A percentile compares a stretch with the other conserved stretches of the same genome.
These are phyloP conservation scores for Centropus unirufus DNA, from an alignment of 2,113 vertebrate species.

Conservation along the genomic window DNA sequence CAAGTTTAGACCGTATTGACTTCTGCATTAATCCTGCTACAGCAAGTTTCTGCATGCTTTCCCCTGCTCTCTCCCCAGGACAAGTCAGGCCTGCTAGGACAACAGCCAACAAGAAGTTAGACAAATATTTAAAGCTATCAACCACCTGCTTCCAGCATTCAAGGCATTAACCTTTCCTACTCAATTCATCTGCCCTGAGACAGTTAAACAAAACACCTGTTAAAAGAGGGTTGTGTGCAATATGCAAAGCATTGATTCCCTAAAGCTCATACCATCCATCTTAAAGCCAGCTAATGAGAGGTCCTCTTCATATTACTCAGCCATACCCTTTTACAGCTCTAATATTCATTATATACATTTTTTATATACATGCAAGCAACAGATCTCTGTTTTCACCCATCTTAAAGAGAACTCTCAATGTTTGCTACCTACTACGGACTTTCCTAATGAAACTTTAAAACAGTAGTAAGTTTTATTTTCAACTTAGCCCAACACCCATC, in stretches of 20 bases:
- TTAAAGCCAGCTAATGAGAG: neutral
- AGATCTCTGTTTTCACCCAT: neutral
- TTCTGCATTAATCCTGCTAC: slow-evolving; percentile 63
- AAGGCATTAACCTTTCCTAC: slow-evolving; percentile 62
- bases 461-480: neutral
- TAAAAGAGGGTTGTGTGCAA: neutral
- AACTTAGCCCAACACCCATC: neutral
- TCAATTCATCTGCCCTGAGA: slow-evolving; percentile 49
- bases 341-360: neutral
- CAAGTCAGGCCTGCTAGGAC: slow-evolving; percentile 45
- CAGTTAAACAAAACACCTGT: slow-evolving; percentile 45
- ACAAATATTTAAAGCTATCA: slow-evolving; percentile 58
- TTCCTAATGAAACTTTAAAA: neutral
- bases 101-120: slow-evolving; percentile 63
- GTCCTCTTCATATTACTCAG: neutral
- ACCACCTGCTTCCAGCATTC: slow-evolving; percentile 67
- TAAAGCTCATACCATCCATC: neutral
- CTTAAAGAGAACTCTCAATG: neutral
- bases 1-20: slow-evolving; percentile 22
- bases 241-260: slow-evolving; percentile 32
- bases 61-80: slow-evolving; percentile 11
- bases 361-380: neutral
- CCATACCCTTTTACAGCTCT: neutral
- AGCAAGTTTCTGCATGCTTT: slow-evolving; percentile 70
- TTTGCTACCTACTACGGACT: neutral